Percentiles rank a stretch among this genome's conserved stretches.
These are phyloP conservation scores for Chrosomus eos DNA, from an alignment of 2,797 vertebrate species.

Conservation along the genomic window DNA sequence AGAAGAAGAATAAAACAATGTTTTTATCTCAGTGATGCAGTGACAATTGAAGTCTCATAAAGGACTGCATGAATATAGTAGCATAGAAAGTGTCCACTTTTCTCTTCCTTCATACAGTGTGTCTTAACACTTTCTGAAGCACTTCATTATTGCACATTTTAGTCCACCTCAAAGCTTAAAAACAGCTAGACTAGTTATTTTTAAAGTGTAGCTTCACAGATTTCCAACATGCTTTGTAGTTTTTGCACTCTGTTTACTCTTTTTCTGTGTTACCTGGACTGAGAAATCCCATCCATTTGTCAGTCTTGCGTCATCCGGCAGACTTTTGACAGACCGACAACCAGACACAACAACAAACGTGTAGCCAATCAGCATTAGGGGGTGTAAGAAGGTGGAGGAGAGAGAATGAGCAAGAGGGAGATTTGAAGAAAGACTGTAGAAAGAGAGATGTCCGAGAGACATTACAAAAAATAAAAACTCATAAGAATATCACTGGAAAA, in stretches of 20 bases:
- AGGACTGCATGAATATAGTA: background rate
- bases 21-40: slow-evolving; percentile 8
- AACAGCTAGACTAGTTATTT: background rate
- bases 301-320: background rate
- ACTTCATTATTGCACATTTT: background rate
- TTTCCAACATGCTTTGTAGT: background rate
- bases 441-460: no score
- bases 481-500: no score
- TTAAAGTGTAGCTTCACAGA: background rate
- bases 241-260: background rate
- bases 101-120: background rate
- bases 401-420: no score
- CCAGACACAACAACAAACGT: no score
- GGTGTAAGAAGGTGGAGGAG: no score
- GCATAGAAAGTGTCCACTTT: slow-evolving; percentile 1
- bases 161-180: background rate
- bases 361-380: no score
- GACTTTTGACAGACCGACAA: background rate
- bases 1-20: background rate
- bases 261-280: background rate
- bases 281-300: background rate
- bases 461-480: no score
- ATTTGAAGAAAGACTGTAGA: no score
- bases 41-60: background rate
- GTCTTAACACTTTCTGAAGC: background rate